A percentile compares a stretch with the other conserved stretches of the same genome.
These are phyloP conservation scores for Sorex araneus DNA, from an alignment of 2,113 vertebrate species.

Conservation along the genomic window DNA sequence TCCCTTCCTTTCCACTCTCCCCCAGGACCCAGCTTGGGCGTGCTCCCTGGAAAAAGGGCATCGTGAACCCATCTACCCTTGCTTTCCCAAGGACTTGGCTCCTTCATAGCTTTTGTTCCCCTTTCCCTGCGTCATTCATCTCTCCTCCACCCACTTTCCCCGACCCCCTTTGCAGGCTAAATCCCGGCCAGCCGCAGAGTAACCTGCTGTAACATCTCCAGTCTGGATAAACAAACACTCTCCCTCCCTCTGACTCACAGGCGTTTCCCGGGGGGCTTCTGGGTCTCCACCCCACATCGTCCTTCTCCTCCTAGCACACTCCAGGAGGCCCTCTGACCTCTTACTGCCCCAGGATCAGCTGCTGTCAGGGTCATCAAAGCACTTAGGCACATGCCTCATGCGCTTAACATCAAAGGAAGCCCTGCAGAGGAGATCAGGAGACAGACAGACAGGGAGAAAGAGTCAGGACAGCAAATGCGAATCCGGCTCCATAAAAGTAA, in stretches of 20 bases:
- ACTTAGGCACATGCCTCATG: background rate
- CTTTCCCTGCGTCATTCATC: background rate
- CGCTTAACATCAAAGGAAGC: background rate
- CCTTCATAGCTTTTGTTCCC: background rate
- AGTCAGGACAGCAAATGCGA: background rate
- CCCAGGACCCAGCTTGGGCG: background rate
- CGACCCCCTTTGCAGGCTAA: background rate
- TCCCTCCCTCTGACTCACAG: background rate
- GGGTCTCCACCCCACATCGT: background rate
- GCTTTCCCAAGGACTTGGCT: background rate
- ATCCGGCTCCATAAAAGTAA: background rate
- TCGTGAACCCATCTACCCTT: background rate
- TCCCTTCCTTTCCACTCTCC: background rate
- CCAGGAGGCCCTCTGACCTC: background rate
- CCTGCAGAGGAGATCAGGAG: background rate
- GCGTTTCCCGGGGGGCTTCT: background rate
- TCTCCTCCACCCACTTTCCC: background rate
- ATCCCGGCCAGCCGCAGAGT: constrained; percentile 5
- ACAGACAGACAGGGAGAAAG: background rate
- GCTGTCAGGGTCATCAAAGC: background rate
- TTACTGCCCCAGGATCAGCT: background rate
- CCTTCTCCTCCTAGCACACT: background rate
- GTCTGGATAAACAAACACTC: background rate
- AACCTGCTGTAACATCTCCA: background rate
- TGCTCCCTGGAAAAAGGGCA: background rate